Base-by-base conservation (phyloP, 2,888 invertebrate genomes). In the Ptilodon capucinus region DNA sequence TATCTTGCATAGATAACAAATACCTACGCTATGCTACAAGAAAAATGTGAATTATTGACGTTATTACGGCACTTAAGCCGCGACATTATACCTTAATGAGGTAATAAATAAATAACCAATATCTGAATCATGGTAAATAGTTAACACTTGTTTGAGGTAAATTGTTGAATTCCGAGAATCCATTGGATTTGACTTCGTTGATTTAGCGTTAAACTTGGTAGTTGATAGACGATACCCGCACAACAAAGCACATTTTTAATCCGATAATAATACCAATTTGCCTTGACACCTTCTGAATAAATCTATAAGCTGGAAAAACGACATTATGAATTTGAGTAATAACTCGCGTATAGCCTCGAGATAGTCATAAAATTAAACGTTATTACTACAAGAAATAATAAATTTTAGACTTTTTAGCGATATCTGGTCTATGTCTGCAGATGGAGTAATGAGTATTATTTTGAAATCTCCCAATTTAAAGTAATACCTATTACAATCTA, bases 1-100 rank as follows among this genome's bases (percentile, higher is more conserved):
- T 43, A 14, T 34, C 56, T 34, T 16, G 44, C 49, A 46, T 54
- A 44, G n/a, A 45, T 19, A 42, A 41, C 32, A 51, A 44, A 36
- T 14, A 16, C n/a, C n/a, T n/a, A n/a, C n/a, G n/a, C n/a, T n/a
- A n/a, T n/a, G n/a, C n/a, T n/a, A n/a, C n/a, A n/a, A n/a, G n/a
- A n/a, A n/a, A n/a, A n/a, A n/a, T n/a, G n/a, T n/a, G n/a, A n/a
- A n/a, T n/a, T n/a, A n/a, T n/a, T n/a, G n/a, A n/a, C n/a, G n/a
- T n/a, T n/a, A n/a, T n/a, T n/a, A n/a, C n/a, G n/a, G n/a, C n/a
- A n/a, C n/a, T n/a, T n/a, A n/a, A n/a, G n/a, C n/a, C n/a, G n/a
- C n/a, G n/a, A n/a, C n/a, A n/a, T n/a, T n/a, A n/a, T n/a, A n/a
- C n/a, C n/a, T n/a, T n/a, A n/a, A n/a, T n/a, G n/a, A n/a, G n/a